phyloP scores from a whole-genome alignment of 2,797 vertebrate genomes.

The Danionella dracula region DNA sequence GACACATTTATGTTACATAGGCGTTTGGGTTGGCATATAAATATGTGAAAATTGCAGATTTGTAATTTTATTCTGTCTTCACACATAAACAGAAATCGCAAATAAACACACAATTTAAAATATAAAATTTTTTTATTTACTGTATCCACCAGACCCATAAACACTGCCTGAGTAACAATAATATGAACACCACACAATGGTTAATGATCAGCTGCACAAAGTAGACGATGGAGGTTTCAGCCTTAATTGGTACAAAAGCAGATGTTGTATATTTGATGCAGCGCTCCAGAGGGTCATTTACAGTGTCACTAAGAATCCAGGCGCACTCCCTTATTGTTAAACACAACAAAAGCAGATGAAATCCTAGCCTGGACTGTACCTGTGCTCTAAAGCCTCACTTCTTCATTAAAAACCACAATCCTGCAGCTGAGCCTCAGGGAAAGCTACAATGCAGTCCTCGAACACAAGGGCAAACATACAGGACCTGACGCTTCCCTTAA shows the following conservation, averaged over 20 bases:
- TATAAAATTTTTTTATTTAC: too few relatives aligned
- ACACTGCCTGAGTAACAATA: too few relatives aligned
- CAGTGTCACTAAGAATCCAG: conserved; percentile 54
- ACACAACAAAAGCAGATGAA: conserved; percentile 71
- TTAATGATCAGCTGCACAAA: conserved; percentile 32
- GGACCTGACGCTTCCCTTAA: conserved; percentile 67
- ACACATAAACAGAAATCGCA: too few relatives aligned
- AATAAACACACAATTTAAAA: too few relatives aligned
- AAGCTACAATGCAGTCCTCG: conserved; percentile 68
- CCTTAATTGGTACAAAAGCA: conserved; percentile 42
- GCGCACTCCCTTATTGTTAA: conserved; percentile 63
- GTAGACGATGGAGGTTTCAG: conserved; percentile 33
- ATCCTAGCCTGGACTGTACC: conserved; percentile 72
- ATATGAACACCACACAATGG: too few relatives aligned
- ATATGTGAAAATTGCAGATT: too few relatives aligned
- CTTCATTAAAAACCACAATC: conserved; percentile 75
- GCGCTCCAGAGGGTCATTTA: conserved; percentile 54
- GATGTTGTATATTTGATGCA: conserved; percentile 43
- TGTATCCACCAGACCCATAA: too few relatives aligned
- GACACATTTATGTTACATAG: too few relatives aligned
- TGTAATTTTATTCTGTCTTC: too few relatives aligned
- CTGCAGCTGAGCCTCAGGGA: conserved; percentile 74
- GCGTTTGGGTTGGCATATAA: too few relatives aligned
- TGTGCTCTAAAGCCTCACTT: conserved; percentile 66
- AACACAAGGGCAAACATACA: conserved; percentile 74